Evolutionary conservation across 2,113 vertebrate genomes (phyloP).

Genomic region (Tinamus guttatus): DNA sequence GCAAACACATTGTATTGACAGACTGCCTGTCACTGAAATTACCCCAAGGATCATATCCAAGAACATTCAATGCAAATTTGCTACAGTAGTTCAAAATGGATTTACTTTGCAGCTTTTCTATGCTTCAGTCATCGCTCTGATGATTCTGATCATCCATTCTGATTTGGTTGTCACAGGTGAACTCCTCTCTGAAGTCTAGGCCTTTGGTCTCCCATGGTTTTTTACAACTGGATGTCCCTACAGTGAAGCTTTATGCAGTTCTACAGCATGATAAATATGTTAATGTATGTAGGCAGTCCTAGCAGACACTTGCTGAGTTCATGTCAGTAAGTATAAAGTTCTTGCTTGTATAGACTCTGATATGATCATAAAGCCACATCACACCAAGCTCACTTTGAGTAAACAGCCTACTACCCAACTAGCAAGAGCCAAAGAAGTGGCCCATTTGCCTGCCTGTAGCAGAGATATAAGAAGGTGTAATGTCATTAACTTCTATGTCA

Average conservation of each 20-base stretch:
- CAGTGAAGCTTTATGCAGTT: neutral
- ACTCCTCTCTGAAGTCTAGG: neutral
- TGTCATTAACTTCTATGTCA: neutral
- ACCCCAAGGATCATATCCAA: neutral
- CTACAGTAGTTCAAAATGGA: neutral
- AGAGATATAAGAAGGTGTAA: neutral
- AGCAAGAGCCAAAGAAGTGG: neutral
- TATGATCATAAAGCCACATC: neutral
- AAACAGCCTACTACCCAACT: neutral
- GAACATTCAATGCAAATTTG: neutral
- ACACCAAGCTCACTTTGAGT: neutral
- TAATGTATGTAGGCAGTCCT: neutral
- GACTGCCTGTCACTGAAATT: neutral
- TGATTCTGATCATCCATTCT: neutral
- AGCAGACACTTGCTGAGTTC: neutral
- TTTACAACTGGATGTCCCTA: neutral
- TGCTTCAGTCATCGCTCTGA: neutral
- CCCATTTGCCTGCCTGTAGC: neutral
- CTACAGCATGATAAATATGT: neutral
- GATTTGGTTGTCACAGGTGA: neutral
- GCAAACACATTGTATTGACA: neutral
- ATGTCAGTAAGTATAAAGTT: accelerated
- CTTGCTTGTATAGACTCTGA: neutral
- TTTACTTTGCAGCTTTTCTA: neutral
- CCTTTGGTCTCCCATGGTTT: neutral